Conservation (phyloP, 2,797 vertebrate species). For the Takifugu rubripes region DNA sequence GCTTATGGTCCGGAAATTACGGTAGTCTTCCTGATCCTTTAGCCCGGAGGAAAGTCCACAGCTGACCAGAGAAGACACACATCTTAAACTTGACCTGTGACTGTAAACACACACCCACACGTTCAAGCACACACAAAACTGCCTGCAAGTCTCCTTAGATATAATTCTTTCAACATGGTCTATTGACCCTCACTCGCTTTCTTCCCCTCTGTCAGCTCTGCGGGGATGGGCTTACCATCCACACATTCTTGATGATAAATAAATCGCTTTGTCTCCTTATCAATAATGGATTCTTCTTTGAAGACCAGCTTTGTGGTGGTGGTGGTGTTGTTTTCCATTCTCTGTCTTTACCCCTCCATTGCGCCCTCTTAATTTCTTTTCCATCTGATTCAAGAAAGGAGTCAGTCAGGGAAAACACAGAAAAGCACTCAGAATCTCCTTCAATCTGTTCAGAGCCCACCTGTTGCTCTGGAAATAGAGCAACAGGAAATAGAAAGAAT, state of each 20-base stretch:
- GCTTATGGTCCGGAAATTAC: too few species aligned
- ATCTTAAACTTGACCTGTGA: constrained; percentile 54
- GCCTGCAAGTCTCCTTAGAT: constrained; percentile 30
- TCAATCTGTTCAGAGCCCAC: constrained; percentile 26
- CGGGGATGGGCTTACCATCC: constrained; percentile 47
- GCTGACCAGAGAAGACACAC: constrained; percentile 45
- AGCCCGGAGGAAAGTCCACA: constrained; percentile 53
- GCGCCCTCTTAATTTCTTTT: constrained; percentile 32
- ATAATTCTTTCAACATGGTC: constrained; percentile 40
- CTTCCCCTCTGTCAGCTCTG: constrained; percentile 43
- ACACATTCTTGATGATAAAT: constrained; percentile 75
- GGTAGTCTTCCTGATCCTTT: constrained; percentile 23
- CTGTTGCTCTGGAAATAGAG: constrained; percentile 45
- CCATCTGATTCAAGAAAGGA: constrained; percentile 34
- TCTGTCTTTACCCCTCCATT: constrained; percentile 53
- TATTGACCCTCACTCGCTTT: constrained; percentile 37
- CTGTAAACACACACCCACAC: constrained; percentile 26
- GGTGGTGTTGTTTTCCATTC: constrained; percentile 56
- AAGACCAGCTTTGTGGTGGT: constrained; percentile 84
- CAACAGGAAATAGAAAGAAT: constrained; percentile 33
- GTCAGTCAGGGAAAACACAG: constrained; percentile 34
- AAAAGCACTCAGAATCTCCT: constrained; percentile 59
- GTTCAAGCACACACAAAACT: constrained; percentile 27
- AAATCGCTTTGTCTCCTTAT: constrained; percentile 85
- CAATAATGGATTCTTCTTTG: constrained; percentile 88